Conservation (phyloP, 35 echinoderm and acorn worm genomes). For the Acanthaster planci region DNA sequence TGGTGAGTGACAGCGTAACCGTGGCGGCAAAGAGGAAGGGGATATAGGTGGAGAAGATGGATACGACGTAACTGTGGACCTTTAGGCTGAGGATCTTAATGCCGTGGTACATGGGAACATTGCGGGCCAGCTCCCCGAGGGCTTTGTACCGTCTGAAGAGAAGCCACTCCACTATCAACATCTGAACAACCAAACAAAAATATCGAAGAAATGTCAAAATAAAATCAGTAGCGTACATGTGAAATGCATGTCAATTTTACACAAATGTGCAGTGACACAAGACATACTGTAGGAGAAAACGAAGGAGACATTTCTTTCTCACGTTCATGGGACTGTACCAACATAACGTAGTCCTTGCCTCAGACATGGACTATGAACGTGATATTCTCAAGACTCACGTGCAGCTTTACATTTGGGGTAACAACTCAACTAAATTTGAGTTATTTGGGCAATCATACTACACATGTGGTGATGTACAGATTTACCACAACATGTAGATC, state of each 20-base stretch:
- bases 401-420: no score
- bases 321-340: no score
- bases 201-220: not conserved
- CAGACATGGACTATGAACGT: no score
- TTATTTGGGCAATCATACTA: no score
- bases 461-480: no score
- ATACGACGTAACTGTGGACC: not conserved
- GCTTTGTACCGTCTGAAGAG: not conserved
- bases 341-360: no score
- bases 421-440: no score
- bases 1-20: not conserved
- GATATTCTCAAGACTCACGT: no score
- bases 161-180: conserved; percentile 27
- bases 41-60: not conserved
- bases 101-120: not conserved
- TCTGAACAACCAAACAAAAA: conserved; percentile 7
- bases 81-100: not conserved
- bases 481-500: no score
- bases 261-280: not conserved
- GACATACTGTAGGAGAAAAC: not conserved
- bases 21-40: conserved; percentile 7
- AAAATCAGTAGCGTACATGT: not conserved
- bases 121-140: not conserved
- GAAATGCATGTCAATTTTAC: not conserved
- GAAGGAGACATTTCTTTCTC: not conserved